A percentile compares a stretch with the other conserved stretches of the same genome.
phyloP scores from a whole-genome alignment of 2,888 invertebrate species.

The Heliconius ismenius region DNA sequence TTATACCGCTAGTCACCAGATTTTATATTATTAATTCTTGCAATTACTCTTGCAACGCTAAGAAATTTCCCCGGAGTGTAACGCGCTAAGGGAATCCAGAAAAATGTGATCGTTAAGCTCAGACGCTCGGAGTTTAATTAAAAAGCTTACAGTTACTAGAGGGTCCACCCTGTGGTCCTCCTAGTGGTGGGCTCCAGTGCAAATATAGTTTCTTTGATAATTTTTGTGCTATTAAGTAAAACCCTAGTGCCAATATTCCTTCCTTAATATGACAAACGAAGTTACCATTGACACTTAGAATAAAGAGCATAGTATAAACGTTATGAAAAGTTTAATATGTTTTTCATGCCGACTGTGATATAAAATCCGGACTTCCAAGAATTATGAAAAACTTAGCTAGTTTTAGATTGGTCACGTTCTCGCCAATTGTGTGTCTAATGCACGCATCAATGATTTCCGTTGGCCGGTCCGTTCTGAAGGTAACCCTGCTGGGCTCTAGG shows the following conservation, averaged over 20 bases:
- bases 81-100: conserved; percentile 67
- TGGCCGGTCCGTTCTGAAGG: conserved; percentile 26
- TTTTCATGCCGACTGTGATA: background rate
- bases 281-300: background rate
- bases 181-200: conserved; percentile 26
- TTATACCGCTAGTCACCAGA: conserved; percentile 55
- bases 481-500: conserved; percentile 35
- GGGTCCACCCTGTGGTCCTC: conserved; percentile 28
- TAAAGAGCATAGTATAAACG: background rate
- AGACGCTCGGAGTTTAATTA: conserved; percentile 70
- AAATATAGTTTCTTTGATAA: conserved; percentile 38
- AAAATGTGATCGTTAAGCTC: conserved; percentile 75
- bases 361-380: background rate
- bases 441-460: conserved; percentile 33
- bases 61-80: conserved; percentile 70
- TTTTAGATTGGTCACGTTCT: conserved; percentile 1
- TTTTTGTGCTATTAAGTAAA: conserved; percentile 28
- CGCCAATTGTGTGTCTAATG: conserved; percentile 27
- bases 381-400: conserved; percentile 5
- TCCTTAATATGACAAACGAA: background rate
- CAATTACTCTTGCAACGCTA: conserved; percentile 70
- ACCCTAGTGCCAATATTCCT: conserved; percentile 22
- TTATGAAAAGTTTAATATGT: background rate
- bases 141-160: conserved; percentile 69
- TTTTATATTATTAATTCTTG: conserved; percentile 72